Evolutionary conservation across 2,797 vertebrate species (phyloP).

Genomic region (Mastacembelus armatus): DNA sequence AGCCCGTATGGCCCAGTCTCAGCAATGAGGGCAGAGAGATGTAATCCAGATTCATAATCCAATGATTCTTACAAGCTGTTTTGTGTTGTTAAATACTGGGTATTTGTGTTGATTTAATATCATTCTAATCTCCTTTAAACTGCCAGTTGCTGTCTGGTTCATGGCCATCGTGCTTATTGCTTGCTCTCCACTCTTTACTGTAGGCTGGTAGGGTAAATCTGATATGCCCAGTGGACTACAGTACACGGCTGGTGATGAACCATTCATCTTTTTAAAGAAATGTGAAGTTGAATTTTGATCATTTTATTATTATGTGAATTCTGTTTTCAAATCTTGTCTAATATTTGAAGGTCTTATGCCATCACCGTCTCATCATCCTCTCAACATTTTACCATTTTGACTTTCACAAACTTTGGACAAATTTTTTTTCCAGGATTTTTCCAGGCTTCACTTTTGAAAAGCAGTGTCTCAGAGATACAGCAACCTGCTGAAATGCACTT

Average conservation of each 20-base stretch:
- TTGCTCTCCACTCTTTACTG: slow-evolving; percentile 47
- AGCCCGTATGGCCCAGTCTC: slow-evolving; percentile 32
- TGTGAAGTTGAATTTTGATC: background rate
- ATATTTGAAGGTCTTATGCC: background rate
- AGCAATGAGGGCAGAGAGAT: slow-evolving; percentile 63
- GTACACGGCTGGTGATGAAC: slow-evolving; percentile 6
- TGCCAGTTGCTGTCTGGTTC: slow-evolving; percentile 78
- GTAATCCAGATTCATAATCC: slow-evolving; percentile 87
- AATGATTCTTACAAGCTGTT: slow-evolving; percentile 84
- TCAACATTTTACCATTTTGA: background rate
- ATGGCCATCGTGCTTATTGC: slow-evolving; percentile 60
- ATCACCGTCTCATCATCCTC: background rate
- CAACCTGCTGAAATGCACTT: background rate
- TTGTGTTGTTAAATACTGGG: slow-evolving; percentile 82
- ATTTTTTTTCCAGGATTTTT: background rate
- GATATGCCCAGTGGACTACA: slow-evolving; percentile 17
- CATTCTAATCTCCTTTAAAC: slow-evolving; percentile 79
- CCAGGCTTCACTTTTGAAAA: slow-evolving; percentile 3
- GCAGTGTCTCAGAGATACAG: background rate
- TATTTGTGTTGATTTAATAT: slow-evolving; percentile 86
- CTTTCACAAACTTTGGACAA: slow-evolving; percentile 2
- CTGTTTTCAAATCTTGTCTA: background rate
- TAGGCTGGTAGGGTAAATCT: slow-evolving; percentile 24
- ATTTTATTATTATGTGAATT: background rate
- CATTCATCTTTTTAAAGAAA: background rate